phyloP scores from a whole-genome alignment of 2,797 vertebrate species.

The Distichodus sexfasciatus region DNA sequence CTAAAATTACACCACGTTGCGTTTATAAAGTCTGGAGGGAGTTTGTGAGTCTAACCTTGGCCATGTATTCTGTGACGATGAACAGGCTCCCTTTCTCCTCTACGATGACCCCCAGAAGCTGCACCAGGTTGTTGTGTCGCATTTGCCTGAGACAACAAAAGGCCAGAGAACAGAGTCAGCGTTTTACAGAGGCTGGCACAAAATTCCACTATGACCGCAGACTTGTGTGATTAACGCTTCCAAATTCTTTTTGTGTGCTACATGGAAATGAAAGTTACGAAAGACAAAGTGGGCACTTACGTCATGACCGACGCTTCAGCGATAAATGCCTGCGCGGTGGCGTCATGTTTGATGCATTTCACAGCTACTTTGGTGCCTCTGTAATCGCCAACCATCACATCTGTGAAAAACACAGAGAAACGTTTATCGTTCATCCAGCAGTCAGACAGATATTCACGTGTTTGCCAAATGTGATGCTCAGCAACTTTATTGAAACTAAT shows the following conservation, averaged over 20 bases:
- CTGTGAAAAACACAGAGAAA: constrained; percentile 70
- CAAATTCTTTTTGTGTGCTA: background rate
- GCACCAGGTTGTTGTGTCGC: constrained; percentile 91
- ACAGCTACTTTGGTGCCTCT: constrained; percentile 92
- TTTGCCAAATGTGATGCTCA: background rate
- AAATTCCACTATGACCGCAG: background rate
- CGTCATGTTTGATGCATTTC: constrained; percentile 97
- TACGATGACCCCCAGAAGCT: constrained; percentile 92
- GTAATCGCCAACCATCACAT: constrained; percentile 95
- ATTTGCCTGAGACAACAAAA: constrained; percentile 78
- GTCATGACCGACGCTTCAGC: constrained; percentile 98
- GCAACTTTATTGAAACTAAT: too few species aligned
- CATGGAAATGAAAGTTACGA: background rate
- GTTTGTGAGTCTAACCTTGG: constrained; percentile 80
- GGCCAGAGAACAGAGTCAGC: too few species aligned
- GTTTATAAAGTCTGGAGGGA: background rate
- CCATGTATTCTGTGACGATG: constrained; percentile 97
- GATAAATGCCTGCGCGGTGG: constrained; percentile 94
- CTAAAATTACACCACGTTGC: too few species aligned
- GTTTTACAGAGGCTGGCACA: too few species aligned
- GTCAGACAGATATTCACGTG: background rate
- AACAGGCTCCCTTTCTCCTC: constrained; percentile 90
- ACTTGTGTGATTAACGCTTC: background rate
- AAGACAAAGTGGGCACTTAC: constrained; percentile 68
- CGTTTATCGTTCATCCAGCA: constrained; percentile 23